Evolutionary conservation across 2,888 invertebrate species (phyloP), one percentile per base, ranked within the genome.

Genomic region (Lingula anatina): DNA sequence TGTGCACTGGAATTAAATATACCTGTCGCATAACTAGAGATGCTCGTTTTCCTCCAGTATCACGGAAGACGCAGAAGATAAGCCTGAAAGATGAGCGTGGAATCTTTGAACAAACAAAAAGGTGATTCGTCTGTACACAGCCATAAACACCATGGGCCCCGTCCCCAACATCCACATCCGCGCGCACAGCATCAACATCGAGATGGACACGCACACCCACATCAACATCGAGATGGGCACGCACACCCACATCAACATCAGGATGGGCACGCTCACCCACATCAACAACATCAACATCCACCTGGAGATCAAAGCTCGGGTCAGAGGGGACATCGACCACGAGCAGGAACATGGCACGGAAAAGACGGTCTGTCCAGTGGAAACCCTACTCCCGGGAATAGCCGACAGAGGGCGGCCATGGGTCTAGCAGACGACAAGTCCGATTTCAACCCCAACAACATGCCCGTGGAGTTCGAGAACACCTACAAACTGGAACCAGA

Each of bases 401-500:
- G 31, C 31, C 31, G 31, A 31, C 31, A 31, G 9, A 9, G 9
- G 9, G 15, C 9, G 9, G 15, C 9, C 9, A 15, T 9, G 9
- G 9, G 15, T 12, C 9, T 31, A 64, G 65, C 39, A 52, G 55
- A 15, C 51, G 59, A 18, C 5, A 64, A 62, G 9, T 52, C 52
- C 3, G 54, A 45, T 1, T 56, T 57, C 9, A 49, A 56, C 2
- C 43, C 53, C 3, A 51, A 55, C 2, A 44, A 53, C 12, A 15
- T 23, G 5, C 49, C 56, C 7, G 54, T 64, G 23, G 53, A 58
- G 43, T 64, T 59, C 40, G 70, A 70, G 42, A 70, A 70, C 49
- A 68, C 70, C 1, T 70, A 62, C 54, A 66, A 65, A 54, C 56
- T 67, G 47, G 49, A 48, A 5, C 70, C 70, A 2, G 67, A 66